phyloP scores from a whole-genome alignment of 2,113 vertebrate species.

The Urocitellus parryii region DNA sequence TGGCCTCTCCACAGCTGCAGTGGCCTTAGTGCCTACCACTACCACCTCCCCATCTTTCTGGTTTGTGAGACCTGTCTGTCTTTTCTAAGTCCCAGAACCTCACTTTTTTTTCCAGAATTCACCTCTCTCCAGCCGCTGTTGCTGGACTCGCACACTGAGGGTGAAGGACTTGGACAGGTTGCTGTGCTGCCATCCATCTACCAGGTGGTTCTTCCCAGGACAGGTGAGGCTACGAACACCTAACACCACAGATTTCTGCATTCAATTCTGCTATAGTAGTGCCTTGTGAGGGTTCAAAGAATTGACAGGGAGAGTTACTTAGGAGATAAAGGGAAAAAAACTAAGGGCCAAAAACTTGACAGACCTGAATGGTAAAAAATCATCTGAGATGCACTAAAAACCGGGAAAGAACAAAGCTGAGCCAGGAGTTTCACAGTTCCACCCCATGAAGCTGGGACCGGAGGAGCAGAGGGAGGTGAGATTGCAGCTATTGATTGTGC shows the following conservation, averaged over 20 bases:
- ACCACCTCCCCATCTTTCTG: neutral
- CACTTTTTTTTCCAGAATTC: neutral
- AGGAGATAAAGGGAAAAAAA: neutral
- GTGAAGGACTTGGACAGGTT: neutral
- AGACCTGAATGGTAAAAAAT: neutral
- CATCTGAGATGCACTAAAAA: neutral
- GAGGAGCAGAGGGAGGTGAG: neutral
- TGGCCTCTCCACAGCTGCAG: no score
- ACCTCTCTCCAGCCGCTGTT: neutral
- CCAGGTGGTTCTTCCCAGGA: neutral
- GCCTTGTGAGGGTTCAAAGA: neutral
- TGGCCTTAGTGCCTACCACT: rapidly evolving
- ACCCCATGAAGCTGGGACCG: neutral
- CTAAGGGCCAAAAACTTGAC: neutral
- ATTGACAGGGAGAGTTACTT: neutral
- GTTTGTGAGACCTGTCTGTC: neutral
- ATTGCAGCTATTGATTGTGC: neutral
- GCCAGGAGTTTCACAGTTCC: neutral
- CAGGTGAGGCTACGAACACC: neutral
- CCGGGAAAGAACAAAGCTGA: neutral
- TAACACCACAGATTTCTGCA: no score
- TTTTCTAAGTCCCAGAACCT: neutral
- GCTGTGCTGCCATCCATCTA: rapidly evolving
- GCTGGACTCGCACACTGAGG: neutral
- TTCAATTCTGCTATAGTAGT: neutral